Conservation (phyloP, 2,797 vertebrate species). For the Antennarius maculatus region DNA sequence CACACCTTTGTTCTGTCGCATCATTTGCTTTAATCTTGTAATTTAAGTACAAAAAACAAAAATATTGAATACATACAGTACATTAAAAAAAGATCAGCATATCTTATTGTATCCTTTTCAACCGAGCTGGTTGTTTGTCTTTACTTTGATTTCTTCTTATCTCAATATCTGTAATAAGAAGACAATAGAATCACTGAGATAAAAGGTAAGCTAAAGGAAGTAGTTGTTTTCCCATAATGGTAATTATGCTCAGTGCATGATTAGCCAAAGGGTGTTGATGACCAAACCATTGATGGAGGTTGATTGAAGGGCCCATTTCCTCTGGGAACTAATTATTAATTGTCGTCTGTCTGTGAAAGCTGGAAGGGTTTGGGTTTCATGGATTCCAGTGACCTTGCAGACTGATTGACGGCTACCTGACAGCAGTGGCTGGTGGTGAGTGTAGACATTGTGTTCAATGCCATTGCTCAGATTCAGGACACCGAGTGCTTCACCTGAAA, state of each 20-base stretch:
- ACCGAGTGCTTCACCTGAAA: slow-evolving; percentile 50
- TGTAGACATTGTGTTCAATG: slow-evolving; percentile 48
- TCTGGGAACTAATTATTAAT: slow-evolving; percentile 67
- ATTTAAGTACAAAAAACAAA: not conserved
- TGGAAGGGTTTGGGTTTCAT: slow-evolving; percentile 47
- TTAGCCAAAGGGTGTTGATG: slow-evolving; percentile 43
- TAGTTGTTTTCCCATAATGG: slow-evolving; percentile 49
- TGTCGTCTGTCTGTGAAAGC: slow-evolving; percentile 46
- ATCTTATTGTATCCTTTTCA: not conserved
- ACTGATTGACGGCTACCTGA: slow-evolving; percentile 50
- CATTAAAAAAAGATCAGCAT: not conserved
- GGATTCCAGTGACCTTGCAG: slow-evolving; percentile 48
- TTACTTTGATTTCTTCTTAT: not conserved
- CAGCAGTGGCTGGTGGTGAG: slow-evolving; percentile 44
- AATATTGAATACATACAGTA: not conserved
- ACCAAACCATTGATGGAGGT: slow-evolving; percentile 41
- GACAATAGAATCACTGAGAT: too few relatives aligned
- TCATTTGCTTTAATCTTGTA: too few relatives aligned
- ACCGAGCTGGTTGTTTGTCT: not conserved
- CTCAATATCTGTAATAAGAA: too few relatives aligned
- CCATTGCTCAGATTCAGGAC: slow-evolving; percentile 45
- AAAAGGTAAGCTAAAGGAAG: slow-evolving; percentile 31
- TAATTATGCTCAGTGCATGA: slow-evolving; percentile 56
- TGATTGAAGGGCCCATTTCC: slow-evolving; percentile 69
- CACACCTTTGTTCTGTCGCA: too few relatives aligned